Percentiles rank a stretch among this genome's conserved stretches.
phyloP scores from a whole-genome alignment of 2,113 vertebrate genomes.

The Entelurus aequoreus region DNA sequence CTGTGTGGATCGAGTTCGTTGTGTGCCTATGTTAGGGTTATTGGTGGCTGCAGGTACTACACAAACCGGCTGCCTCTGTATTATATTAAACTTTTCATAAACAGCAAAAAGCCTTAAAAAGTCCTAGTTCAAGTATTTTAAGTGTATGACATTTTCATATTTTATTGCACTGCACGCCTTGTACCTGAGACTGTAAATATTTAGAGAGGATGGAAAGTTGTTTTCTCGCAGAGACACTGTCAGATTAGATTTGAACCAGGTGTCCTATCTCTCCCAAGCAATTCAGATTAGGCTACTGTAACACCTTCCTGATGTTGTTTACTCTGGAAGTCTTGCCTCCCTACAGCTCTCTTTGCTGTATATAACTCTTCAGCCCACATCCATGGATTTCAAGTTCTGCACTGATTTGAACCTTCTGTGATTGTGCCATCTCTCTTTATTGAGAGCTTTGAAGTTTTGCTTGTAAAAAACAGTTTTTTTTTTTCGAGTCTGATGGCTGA shows the following conservation, averaged over 20 bases:
- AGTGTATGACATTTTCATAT: constrained; percentile 6
- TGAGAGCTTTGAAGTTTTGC: constrained; percentile 25
- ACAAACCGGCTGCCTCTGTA: too few relatives aligned
- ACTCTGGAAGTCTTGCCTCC: constrained; percentile 38
- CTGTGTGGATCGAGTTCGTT: too few relatives aligned
- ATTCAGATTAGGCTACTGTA: constrained; percentile 64
- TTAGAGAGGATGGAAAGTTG: constrained; percentile 42
- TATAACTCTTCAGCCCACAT: constrained; percentile 26
- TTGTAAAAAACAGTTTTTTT: constrained; percentile 37
- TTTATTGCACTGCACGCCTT: background rate
- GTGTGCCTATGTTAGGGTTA: too few relatives aligned
- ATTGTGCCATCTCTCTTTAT: constrained; percentile 29
- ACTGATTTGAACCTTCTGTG: constrained; percentile 26
- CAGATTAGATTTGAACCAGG: constrained; percentile 63
- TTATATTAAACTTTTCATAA: too few relatives aligned
- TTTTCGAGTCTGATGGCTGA: constrained; percentile 47
- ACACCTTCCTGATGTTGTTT: constrained; percentile 73
- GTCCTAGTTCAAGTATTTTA: background rate
- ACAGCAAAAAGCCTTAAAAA: background rate
- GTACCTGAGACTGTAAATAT: constrained; percentile 45
- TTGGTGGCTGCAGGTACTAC: too few relatives aligned
- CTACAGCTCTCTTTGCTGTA: constrained; percentile 19
- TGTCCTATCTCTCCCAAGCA: constrained; percentile 52
- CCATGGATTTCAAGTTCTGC: constrained; percentile 23
- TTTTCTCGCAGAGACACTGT: constrained; percentile 41